phyloP scores from a whole-genome alignment of 2,113 vertebrate species.

The Ammodramus savannarum region DNA sequence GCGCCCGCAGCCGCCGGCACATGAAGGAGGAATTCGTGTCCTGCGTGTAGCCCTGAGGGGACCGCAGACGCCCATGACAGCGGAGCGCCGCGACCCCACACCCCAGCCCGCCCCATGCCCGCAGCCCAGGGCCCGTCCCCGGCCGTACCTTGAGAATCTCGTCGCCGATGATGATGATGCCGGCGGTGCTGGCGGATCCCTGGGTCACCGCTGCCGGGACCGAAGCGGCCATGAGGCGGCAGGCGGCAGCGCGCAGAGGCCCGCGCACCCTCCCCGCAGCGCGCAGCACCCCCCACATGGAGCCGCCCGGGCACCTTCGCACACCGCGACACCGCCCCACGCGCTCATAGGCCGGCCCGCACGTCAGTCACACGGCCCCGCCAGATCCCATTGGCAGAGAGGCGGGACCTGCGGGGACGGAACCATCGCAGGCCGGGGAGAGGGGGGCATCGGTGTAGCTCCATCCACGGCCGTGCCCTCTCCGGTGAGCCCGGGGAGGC shows the following conservation, averaged over 20 bases:
- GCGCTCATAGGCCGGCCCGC: rapidly evolving
- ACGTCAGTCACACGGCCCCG: rapidly evolving
- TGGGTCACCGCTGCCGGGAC: conserved; percentile 68
- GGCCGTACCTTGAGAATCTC: conserved; percentile 91
- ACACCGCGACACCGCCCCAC: background rate
- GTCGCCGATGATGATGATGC: conserved; percentile 91
- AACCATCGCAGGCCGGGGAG: background rate
- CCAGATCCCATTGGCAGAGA: background rate
- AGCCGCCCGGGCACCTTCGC: background rate
- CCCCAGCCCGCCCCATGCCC: too few relatives aligned
- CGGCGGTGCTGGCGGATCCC: conserved; percentile 77
- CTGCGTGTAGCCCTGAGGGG: conserved; percentile 84
- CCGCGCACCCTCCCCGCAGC: conserved; percentile 54
- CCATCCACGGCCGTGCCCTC: background rate
- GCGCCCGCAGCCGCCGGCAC: conserved; percentile 80
- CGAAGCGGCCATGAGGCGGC: conserved; percentile 77
- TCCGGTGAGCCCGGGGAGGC: background rate
- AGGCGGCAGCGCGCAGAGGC: conserved; percentile 54
- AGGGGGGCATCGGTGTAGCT: background rate
- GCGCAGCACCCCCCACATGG: conserved; percentile 48
- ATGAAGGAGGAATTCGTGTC: conserved; percentile 94
- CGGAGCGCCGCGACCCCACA: too few relatives aligned
- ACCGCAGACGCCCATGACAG: background rate
- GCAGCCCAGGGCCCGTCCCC: background rate
- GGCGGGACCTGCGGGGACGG: background rate